Evolutionary conservation across 2,888 invertebrate species (phyloP).

Genomic region (Himalopsyche japonica): DNA sequence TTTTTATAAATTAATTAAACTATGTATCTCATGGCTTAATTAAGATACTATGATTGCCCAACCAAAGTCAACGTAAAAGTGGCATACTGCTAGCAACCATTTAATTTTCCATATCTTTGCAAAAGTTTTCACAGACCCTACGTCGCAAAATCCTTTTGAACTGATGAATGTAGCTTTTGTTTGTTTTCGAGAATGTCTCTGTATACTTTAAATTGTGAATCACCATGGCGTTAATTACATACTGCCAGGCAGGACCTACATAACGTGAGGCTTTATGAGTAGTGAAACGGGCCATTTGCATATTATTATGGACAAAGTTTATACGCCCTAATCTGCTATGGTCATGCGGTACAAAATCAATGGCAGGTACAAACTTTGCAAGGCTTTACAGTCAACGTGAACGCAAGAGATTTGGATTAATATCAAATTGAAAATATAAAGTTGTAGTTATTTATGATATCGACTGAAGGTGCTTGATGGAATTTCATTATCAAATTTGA

Average conservation of each 20-base stretch:
- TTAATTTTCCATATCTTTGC: background rate
- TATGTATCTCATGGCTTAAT: background rate
- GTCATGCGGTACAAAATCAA: slow-evolving; percentile 19
- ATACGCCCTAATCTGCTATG: slow-evolving; percentile 24
- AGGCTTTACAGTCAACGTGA: background rate
- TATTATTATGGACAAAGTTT: slow-evolving; percentile 31
- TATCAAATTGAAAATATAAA: no score
- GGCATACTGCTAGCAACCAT: background rate
- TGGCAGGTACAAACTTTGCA: slow-evolving; percentile 4
- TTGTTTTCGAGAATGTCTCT: slow-evolving; percentile 2
- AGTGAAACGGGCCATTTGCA: slow-evolving; percentile 27
- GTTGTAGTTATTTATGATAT: no score
- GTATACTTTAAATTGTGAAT: background rate
- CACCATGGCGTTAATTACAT: slow-evolving; percentile 9
- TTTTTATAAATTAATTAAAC: no score
- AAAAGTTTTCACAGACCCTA: background rate
- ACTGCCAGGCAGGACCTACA: slow-evolving; percentile 19
- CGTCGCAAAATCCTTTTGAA: background rate
- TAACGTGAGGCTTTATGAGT: slow-evolving; percentile 30
- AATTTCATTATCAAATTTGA: no score
- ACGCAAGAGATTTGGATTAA: background rate
- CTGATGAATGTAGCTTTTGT: background rate
- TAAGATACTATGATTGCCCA: background rate
- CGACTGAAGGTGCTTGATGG: no score
- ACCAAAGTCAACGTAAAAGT: background rate